Evolutionary conservation across 2,888 invertebrate genomes (phyloP).

Genomic region (Rugalucina vietnamica): DNA sequence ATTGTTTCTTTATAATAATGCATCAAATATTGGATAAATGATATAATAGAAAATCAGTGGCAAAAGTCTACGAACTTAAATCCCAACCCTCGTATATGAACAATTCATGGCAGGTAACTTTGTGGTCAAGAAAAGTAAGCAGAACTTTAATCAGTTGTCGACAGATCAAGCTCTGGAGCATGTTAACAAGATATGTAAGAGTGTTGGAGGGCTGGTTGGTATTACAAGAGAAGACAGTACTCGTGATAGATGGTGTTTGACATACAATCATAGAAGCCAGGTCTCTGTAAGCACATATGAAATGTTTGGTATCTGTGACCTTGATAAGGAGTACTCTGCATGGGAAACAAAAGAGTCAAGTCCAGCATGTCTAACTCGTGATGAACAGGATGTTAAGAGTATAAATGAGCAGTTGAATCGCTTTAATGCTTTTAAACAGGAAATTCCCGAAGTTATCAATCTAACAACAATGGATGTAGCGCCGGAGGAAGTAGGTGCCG

Average conservation of each 20-base stretch:
- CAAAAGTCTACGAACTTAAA: too few relatives aligned
- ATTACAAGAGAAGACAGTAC: conserved; percentile 32
- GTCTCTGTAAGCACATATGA: not conserved
- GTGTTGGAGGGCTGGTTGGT: conserved; percentile 29
- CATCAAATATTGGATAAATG: too few relatives aligned
- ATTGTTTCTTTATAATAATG: too few relatives aligned
- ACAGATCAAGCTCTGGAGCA: conserved; percentile 31
- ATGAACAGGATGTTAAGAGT: not conserved
- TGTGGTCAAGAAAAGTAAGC: conserved; percentile 24
- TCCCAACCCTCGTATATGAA: too few relatives aligned
- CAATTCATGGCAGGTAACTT: conserved; percentile 21
- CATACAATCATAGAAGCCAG: conserved; percentile 11
- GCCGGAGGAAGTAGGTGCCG: not conserved
- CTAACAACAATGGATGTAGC: not conserved
- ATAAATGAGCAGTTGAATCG: not conserved
- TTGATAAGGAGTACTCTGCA: conserved; percentile 1
- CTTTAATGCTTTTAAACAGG: conserved; percentile 2
- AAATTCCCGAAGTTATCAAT: not conserved
- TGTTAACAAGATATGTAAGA: conserved; percentile 33
- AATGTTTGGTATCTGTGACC: conserved; percentile 1
- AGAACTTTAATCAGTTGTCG: conserved; percentile 32
- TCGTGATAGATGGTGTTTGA: conserved; percentile 30
- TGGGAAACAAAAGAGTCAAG: conserved; percentile 1
- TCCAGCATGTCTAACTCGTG: not conserved
- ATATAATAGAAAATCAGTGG: too few relatives aligned